A percentile compares a stretch with the other conserved stretches of the same genome.
phyloP scores from a whole-genome alignment of 2,888 invertebrate genomes.

The Agrenia bidenticulata region DNA sequence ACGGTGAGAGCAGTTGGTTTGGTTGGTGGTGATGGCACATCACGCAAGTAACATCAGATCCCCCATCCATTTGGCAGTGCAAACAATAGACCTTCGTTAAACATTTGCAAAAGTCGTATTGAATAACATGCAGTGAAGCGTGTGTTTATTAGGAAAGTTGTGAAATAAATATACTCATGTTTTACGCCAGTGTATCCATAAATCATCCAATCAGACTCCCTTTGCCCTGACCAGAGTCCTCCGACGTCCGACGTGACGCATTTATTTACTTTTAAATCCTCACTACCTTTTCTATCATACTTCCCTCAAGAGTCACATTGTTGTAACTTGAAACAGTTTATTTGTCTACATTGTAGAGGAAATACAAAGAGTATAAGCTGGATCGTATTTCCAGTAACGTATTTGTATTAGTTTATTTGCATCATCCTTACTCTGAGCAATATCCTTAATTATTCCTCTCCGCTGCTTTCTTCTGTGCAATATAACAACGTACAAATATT shows the following conservation, averaged over 20 bases:
- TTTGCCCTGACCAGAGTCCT: not conserved
- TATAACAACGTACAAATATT: too few species aligned
- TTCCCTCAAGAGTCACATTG: too few species aligned
- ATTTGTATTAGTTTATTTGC: too few species aligned
- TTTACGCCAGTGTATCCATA: not conserved
- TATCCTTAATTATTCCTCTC: too few species aligned
- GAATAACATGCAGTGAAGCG: constrained; percentile 8
- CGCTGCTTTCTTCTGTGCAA: too few species aligned
- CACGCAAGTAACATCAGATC: not conserved
- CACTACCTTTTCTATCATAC: not conserved
- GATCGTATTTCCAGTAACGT: too few species aligned
- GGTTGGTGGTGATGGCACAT: too few species aligned
- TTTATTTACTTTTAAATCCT: not conserved
- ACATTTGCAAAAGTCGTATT: constrained; percentile 11
- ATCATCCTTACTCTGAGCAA: too few species aligned
- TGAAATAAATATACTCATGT: constrained; percentile 11
- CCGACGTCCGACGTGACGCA: not conserved
- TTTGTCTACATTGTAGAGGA: too few species aligned
- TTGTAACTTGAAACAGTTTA: too few species aligned
- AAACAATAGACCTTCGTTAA: constrained; percentile 12
- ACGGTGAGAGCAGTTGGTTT: too few species aligned
- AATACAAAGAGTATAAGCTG: too few species aligned
- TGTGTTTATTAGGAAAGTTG: constrained; percentile 7
- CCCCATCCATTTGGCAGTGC: constrained; percentile 5
- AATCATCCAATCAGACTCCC: constrained; percentile 11